These are phyloP conservation scores for Azemiops feae DNA, from an alignment of 2,113 vertebrate genomes.

Conservation along the genomic window DNA sequence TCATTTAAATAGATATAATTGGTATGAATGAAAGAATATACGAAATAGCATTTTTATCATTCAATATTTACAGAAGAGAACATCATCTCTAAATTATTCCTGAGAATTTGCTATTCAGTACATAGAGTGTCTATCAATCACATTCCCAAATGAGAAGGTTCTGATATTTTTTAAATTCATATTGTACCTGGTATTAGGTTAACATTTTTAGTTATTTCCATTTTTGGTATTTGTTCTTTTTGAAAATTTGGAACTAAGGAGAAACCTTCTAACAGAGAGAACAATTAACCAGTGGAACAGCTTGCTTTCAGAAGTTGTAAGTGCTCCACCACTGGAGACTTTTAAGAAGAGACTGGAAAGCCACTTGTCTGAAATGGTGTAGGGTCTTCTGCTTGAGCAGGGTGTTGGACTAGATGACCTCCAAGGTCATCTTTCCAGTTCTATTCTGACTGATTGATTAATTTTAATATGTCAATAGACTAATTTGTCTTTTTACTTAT, in stretches of 20 bases:
- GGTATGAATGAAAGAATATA: neutral
- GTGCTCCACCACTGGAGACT: neutral
- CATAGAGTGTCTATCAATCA: neutral
- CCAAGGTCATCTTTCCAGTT: neutral
- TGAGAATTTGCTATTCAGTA: neutral
- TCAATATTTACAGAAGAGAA: neutral
- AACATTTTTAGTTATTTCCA: neutral
- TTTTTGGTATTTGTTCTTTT: neutral
- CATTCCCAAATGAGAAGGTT: neutral
- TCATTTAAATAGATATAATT: neutral
- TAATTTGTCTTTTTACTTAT: neutral
- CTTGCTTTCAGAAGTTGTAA: neutral
- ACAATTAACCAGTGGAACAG: neutral
- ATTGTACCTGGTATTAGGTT: neutral
- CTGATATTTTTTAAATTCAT: neutral
- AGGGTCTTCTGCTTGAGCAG: neutral
- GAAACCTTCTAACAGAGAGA: neutral
- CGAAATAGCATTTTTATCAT: neutral
- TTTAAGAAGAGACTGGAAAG: neutral
- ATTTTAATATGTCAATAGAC: neutral
- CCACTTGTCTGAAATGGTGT: neutral
- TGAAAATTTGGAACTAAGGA: neutral
- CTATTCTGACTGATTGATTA: neutral
- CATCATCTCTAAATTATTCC: neutral
- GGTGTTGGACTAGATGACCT: neutral